Base-by-base conservation (phyloP, 1,140 invertebrate species). In the Leptoteleia sp. region DNA sequence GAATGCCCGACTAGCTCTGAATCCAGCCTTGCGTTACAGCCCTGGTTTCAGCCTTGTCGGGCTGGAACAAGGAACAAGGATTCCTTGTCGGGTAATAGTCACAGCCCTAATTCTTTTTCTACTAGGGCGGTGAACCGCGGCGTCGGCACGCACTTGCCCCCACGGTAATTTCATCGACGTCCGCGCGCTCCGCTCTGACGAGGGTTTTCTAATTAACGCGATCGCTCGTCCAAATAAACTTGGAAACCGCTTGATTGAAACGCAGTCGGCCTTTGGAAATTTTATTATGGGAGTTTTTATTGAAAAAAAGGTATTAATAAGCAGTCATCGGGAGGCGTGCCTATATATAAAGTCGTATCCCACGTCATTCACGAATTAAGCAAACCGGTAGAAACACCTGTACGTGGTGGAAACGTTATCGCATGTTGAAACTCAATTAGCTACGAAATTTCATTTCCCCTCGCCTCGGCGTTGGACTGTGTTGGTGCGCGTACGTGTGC, bases 351-450 rank as follows among this genome's bases (percentile, higher is more conserved):
- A 62, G 59, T 79, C 65, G 65, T 77, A 77, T 77, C 67, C 64
- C 75, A 70, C 65, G 73, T 70, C 71, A 68, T 79, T 79, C 71
- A 79, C 70, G 71, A 75, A 70, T 75, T 79, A 70, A 79, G 55
- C 65, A 61, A 79, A 68, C 77, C 70, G 64, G 65, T 79, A 70
- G 77, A 79, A 79, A 79, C 70, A 75, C 70, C 70, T 75, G 77
- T 79, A 79, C 77, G 55, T 47, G 71, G 70, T 75, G 57, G 64
- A 79, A 79, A 79, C 55, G 76, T 79, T 79, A 79, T 79, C 76
- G 76, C 76, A 79, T 79, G 76, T 73, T 79, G 76, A 79, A 79
- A 79, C 76, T 79, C 76, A 79, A 79, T 79, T 79, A 79, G 68
- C 67, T 72, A 68, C 76, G 52, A 79, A 79, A 79, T 79, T 79